Conservation (phyloP, 2,888 invertebrate genomes). For the Oscheius sp. region DNA sequence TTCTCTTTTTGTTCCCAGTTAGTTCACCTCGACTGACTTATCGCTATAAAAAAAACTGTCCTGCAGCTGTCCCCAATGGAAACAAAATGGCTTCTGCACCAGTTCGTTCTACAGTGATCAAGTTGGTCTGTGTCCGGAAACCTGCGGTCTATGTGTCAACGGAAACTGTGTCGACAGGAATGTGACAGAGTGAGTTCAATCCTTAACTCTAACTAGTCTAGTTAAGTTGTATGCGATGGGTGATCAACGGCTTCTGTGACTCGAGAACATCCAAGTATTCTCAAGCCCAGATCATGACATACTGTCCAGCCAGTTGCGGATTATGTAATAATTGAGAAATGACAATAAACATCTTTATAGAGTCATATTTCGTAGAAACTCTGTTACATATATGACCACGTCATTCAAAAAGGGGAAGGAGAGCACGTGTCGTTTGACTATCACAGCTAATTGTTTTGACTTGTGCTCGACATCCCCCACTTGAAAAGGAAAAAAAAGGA, state of each 20-base stretch:
- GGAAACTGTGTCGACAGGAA: conserved; percentile 1
- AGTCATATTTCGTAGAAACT: conserved; percentile 14
- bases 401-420: not conserved
- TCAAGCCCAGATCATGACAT: not conserved
- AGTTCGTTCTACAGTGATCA: no score
- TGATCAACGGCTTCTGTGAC: not conserved
- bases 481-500: not conserved
- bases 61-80: no score
- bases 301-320: not conserved
- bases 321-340: not conserved
- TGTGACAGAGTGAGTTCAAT: not conserved
- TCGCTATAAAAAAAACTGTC: no score
- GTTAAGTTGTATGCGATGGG: not conserved
- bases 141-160: no score
- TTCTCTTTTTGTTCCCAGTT: no score
- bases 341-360: conserved; percentile 21
- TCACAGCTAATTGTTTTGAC: no score
- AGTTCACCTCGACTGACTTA: no score
- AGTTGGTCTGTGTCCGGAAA: no score
- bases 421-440: no score
- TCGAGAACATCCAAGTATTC: not conserved
- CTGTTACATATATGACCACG: conserved; percentile 25
- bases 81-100: no score
- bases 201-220: no score
- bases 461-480: no score